Percentiles rank a stretch among this genome's conserved stretches.
phyloP scores from a whole-genome alignment of 2,888 invertebrate genomes.

The Enchytraeus crypticus region DNA sequence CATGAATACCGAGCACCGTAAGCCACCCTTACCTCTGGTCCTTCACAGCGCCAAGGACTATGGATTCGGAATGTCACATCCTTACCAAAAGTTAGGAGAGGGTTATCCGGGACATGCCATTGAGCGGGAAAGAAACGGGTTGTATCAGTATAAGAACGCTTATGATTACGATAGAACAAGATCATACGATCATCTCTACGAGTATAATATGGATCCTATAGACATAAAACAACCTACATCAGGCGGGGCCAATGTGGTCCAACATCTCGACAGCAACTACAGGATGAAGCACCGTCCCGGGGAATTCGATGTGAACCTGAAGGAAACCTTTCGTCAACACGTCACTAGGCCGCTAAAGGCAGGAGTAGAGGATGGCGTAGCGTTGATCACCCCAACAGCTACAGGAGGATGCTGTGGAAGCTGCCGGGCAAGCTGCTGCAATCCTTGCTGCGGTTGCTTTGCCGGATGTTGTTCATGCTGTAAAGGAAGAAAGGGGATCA shows the following conservation, averaged over 20 bases:
- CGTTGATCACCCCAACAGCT: background rate
- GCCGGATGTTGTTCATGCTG: background rate
- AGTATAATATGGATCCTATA: background rate
- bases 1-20: background rate
- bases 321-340: too few relatives aligned
- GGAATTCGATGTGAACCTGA: too few relatives aligned
- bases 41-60: background rate
- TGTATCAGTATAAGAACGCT: background rate
- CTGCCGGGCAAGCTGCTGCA: background rate
- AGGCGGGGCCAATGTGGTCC: too few relatives aligned
- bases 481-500: background rate
- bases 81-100: background rate
- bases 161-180: background rate
- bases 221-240: too few relatives aligned
- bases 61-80: background rate
- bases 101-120: background rate
- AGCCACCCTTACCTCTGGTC: background rate
- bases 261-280: too few relatives aligned
- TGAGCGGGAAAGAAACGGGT: background rate
- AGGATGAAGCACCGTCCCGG: too few relatives aligned
- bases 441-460: background rate
- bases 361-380: background rate
- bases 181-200: background rate
- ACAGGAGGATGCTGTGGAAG: background rate
- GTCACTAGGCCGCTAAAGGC: too few relatives aligned